phyloP scores from a whole-genome alignment of 1,140 invertebrate genomes.

The Agrypnia vestita region DNA sequence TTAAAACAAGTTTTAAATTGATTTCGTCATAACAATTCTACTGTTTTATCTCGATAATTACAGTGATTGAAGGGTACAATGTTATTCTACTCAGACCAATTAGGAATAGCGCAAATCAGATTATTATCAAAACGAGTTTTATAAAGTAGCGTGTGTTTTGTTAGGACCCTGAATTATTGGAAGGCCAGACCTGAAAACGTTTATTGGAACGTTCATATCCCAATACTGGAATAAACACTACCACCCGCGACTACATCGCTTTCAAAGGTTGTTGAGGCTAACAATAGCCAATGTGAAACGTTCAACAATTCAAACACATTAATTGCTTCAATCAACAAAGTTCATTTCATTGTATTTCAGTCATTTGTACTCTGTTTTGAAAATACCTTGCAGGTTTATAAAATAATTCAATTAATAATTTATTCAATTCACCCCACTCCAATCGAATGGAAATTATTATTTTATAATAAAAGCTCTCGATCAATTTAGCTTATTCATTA shows the following conservation, averaged over 20 bases:
- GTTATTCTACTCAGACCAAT: no score
- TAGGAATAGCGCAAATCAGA: no score
- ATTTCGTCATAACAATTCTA: no score
- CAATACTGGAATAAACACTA: slow-evolving; percentile 8
- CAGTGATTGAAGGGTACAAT: no score
- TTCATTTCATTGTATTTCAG: slow-evolving; percentile 4
- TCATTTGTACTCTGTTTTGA: neutral
- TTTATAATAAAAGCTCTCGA: no score
- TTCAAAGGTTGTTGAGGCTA: slow-evolving; percentile 8
- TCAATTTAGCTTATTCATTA: no score
- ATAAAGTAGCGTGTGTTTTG: neutral
- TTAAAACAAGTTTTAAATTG: no score
- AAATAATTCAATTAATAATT: no score
- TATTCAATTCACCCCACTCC: no score
- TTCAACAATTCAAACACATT: slow-evolving; percentile 17
- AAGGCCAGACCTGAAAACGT: neutral
- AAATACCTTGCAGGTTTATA: neutral
- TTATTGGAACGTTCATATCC: neutral
- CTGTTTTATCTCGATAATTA: no score
- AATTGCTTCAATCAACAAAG: slow-evolving; percentile 15
- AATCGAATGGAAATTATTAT: no score
- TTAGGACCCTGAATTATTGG: neutral
- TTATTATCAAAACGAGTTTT: no score
- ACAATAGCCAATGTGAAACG: neutral
- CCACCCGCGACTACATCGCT: neutral